These are phyloP conservation scores for Bicyclus anynana DNA, from an alignment of 1,140 invertebrate species.

Conservation along the genomic window DNA sequence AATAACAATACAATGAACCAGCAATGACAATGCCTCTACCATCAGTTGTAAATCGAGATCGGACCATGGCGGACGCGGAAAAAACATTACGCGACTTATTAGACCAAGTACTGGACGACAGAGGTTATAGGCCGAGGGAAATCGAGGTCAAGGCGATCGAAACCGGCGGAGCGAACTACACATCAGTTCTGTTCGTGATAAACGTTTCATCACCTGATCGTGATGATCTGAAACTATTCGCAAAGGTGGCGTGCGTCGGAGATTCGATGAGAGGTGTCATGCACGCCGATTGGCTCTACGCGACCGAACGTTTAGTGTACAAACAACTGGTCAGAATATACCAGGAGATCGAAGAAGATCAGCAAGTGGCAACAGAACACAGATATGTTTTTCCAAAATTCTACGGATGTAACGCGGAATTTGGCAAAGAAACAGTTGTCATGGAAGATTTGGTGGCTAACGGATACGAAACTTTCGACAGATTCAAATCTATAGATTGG, in stretches of 20 bases:
- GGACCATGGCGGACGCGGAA: slow-evolving; percentile 25
- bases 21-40: no score
- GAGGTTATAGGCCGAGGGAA: slow-evolving; percentile 22
- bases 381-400: slow-evolving; percentile 44
- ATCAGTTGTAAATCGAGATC: background rate
- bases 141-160: slow-evolving; percentile 25
- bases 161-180: slow-evolving; percentile 44
- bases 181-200: slow-evolving; percentile 33
- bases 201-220: slow-evolving; percentile 24
- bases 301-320: slow-evolving; percentile 46
- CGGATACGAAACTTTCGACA: slow-evolving; percentile 35
- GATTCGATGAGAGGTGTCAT: slow-evolving; percentile 28
- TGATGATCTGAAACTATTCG: slow-evolving; percentile 45
- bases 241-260: slow-evolving; percentile 44
- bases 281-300: slow-evolving; percentile 35
- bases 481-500: slow-evolving; percentile 45
- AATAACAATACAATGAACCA: no score
- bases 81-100: slow-evolving; percentile 29
- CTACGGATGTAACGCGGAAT: slow-evolving; percentile 28
- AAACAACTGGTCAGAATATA: slow-evolving; percentile 37
- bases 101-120: slow-evolving; percentile 30
- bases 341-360: slow-evolving; percentile 34
- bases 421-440: slow-evolving; percentile 40
- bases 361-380: slow-evolving; percentile 28
- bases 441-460: slow-evolving; percentile 42